Conservation (phyloP, 1,140 invertebrate genomes). For the Drosophila asahinai region DNA sequence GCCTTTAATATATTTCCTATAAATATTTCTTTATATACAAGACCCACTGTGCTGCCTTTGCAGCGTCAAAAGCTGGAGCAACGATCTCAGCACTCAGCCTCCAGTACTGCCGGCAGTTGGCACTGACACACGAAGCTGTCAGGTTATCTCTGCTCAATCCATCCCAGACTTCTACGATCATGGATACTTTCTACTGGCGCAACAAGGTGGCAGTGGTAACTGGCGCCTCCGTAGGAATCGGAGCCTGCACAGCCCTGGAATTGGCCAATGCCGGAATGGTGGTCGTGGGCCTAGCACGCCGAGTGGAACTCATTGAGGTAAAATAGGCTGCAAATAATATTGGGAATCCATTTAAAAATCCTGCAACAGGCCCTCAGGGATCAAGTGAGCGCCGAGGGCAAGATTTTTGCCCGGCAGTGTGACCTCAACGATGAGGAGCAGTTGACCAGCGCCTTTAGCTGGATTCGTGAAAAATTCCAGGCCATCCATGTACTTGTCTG, state of each 20-base stretch:
- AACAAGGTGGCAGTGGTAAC: slow-evolving; percentile 89
- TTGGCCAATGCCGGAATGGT: slow-evolving; percentile 87
- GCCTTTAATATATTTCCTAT: too few relatives aligned
- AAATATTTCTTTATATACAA: not conserved
- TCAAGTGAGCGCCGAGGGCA: slow-evolving; percentile 68
- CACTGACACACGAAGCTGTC: slow-evolving; percentile 23
- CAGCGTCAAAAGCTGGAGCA: slow-evolving; percentile 1
- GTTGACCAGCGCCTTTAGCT: slow-evolving; percentile 86
- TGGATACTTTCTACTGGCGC: slow-evolving; percentile 86
- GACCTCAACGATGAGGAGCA: slow-evolving; percentile 87
- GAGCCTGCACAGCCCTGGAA: slow-evolving; percentile 85
- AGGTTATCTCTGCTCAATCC: slow-evolving; percentile 30
- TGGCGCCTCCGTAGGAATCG: slow-evolving; percentile 89
- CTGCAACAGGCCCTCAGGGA: slow-evolving; percentile 47
- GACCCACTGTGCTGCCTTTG: slow-evolving; percentile 35
- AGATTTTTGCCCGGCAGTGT: slow-evolving; percentile 85
- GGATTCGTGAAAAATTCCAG: slow-evolving; percentile 69
- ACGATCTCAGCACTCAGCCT: slow-evolving; percentile 31
- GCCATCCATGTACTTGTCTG: slow-evolving; percentile 75
- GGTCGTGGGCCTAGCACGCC: slow-evolving; percentile 88
- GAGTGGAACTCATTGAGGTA: slow-evolving; percentile 85
- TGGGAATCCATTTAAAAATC: not conserved
- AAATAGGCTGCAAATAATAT: not conserved
- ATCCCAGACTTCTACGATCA: slow-evolving; percentile 48
- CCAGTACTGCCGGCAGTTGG: slow-evolving; percentile 51